Evolutionary conservation across 2,797 vertebrate species (phyloP).

Genomic region (Sebastes melanostomus): DNA sequence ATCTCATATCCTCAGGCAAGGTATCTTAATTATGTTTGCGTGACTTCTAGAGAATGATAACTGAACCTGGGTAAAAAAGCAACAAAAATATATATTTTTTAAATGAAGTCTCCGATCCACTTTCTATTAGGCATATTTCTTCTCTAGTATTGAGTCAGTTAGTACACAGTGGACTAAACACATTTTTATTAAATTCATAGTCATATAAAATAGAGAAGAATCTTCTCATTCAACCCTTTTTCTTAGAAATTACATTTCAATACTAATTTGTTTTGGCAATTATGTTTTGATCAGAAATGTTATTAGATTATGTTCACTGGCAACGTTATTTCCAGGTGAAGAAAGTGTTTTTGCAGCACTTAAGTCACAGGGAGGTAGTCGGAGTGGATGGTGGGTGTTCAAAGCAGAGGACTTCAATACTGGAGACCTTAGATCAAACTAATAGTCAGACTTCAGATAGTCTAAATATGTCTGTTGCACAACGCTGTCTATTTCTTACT

Average conservation of each 20-base stretch:
- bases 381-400: background rate
- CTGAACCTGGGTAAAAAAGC: constrained; percentile 2
- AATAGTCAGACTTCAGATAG: background rate
- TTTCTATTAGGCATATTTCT: background rate
- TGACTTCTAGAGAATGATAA: constrained; percentile 19
- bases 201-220: background rate
- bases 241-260: background rate
- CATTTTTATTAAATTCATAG: background rate
- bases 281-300: background rate
- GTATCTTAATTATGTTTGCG: constrained; percentile 26
- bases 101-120: background rate
- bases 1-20: constrained; percentile 26
- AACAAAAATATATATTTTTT: background rate
- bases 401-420: background rate
- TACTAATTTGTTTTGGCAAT: background rate
- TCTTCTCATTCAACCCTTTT: background rate
- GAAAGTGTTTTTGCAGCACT: background rate
- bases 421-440: background rate
- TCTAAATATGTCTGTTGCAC: background rate
- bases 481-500: background rate
- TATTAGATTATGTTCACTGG: background rate
- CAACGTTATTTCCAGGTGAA: background rate
- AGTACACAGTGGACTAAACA: background rate
- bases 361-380: background rate
- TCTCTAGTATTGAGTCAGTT: background rate